Base-by-base conservation (phyloP, 2,888 invertebrate genomes). In the Xanthorhoe spadicearia region DNA sequence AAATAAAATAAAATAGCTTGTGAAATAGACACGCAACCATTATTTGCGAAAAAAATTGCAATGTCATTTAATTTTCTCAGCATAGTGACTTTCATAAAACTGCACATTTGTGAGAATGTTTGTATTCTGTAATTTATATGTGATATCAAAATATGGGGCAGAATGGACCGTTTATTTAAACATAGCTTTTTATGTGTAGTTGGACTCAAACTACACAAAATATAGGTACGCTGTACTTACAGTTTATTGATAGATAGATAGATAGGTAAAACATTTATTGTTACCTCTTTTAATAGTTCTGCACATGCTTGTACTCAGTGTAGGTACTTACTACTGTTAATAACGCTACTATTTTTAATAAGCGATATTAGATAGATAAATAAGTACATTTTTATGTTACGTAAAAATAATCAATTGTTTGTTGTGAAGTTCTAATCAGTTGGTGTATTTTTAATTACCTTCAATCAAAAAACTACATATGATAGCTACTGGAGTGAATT, bases 91-190 rank as follows among this genome's bases (percentile, higher is more conserved):
- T 52, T 43, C 23, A 43, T 59, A 32, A 13, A 59, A 19, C 23
- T 50, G 18, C 23, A 46, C 53, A 19, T 18, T 52, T 57, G 53
- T 50, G 59, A 8, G 35, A 55, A 59, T 58, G 51, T 50, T 10
- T 53, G 50, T 52, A 52, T 10, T 43, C 38, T 46, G 51, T 38
- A 4, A 55, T 68, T 62, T 64, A 52, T 64, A 60, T 64, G 10
- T 50, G 17, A 55, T 35, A 48, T 46, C 58, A 23, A 68, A 19
- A 62, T 68, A 69, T 57, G 49, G 61, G 57, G 61, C 19, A 38
- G n/a, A 55, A 17, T 60, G 61, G 35, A 51, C 61, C 48, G 63
- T 23, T n/a, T n/a, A n/a, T n/a, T n/a, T n/a, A n/a, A n/a, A n/a
- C n/a, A n/a, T n/a, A n/a, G n/a, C n/a, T n/a, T n/a, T n/a, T n/a